Base-by-base conservation (phyloP, 2,797 vertebrate species). In the Neosilurus hyrtlii region DNA sequence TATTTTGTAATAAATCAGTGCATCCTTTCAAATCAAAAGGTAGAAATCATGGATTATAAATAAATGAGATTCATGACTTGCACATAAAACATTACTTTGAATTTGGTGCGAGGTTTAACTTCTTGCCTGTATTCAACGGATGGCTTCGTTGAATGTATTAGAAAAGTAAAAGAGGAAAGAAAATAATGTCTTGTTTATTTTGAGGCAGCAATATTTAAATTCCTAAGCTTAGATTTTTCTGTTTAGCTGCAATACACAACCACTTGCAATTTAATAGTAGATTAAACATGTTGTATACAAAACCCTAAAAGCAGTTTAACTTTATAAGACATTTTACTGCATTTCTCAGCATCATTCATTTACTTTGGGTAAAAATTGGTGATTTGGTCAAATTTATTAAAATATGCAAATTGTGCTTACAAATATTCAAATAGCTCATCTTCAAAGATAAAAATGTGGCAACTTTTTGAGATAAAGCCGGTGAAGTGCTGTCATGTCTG, bases 161-260 rank as follows among this genome's bases (percentile, higher is more conserved):
- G 57, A 85, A 91, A 91, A 89, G 51, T 4, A 77, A 89, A 80
- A 24, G 81, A 56, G 14, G 68, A 30, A 15, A 51, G 79, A 26
- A 14, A 30, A 35, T 14, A 81, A 81, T 89, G 88, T 91, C 85
- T 90, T 92, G 88, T 93, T 93, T 91, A 91, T 91, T 94, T 92
- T 92, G 93, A 93, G 92, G 92, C 92, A 94, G 93, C 90, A 90
- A 91, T 91, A 90, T 91, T 91, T 2, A 91, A 89, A 92, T 89
- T 91, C 87, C 70, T 84, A 71, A 85, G 81, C 12, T 82, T 71
- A 59, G 8, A 74, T 51, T 63, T 59, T 68, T 18, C 84, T 24
- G 16, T 66, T 74, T 9, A 37, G 24, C 70, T 59, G 74, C 49
- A 82, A 63, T 70, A 70, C 73, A 76, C 68, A 74, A 81, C 24